These are phyloP conservation scores for Pantherophis alleghaniensis DNA, from an alignment of 2,797 vertebrate genomes.

Conservation along the genomic window DNA sequence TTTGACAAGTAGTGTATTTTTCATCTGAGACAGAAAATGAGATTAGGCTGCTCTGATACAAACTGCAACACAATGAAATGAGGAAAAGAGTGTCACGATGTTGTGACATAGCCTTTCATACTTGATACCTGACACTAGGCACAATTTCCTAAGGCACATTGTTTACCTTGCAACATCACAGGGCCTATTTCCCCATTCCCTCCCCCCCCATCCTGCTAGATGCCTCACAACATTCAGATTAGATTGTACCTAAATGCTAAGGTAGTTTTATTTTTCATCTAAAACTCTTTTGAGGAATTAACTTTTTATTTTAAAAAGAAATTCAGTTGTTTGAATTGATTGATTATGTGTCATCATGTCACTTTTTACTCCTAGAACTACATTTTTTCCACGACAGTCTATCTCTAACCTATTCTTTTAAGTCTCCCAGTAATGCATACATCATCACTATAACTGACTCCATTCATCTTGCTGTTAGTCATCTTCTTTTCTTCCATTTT, in stretches of 20 bases:
- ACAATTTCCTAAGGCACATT: neutral
- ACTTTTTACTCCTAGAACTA: neutral
- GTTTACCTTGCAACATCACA: neutral
- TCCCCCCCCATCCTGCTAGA: neutral
- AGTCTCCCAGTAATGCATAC: neutral
- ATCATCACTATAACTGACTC: neutral
- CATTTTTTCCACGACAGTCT: neutral
- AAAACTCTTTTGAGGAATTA: neutral
- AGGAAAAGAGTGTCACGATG: neutral
- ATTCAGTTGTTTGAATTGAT: neutral
- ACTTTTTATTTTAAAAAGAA: neutral
- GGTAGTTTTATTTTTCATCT: neutral
- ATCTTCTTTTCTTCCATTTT: neutral
- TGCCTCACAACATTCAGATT: neutral
- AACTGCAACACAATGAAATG: neutral
- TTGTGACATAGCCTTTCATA: neutral
- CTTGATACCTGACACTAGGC: neutral
- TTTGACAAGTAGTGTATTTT: neutral
- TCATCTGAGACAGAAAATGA: neutral
- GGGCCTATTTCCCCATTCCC: neutral
- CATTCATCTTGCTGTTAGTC: neutral
- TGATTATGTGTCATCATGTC: neutral
- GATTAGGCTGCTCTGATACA: neutral
- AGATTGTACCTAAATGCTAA: neutral
- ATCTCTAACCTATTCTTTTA: neutral